Percentiles rank a stretch among this genome's conserved stretches.
Evolutionary conservation across 2,797 vertebrate genomes (phyloP).

Genomic region (Neosalanx taihuensis): DNA sequence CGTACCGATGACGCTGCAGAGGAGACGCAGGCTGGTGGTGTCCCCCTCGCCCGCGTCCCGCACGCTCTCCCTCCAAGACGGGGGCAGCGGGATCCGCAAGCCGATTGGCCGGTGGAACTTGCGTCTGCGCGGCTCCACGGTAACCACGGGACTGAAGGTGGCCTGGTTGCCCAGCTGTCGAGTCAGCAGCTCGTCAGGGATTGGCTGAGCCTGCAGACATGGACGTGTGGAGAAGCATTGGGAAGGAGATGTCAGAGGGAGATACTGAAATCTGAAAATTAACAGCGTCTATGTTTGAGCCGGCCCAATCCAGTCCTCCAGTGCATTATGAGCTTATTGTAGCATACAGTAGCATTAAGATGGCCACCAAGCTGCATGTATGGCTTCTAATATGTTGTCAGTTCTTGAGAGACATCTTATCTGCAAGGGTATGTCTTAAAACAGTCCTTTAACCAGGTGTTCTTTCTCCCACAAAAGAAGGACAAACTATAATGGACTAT

Average conservation of each 20-base stretch:
- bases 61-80: conserved; percentile 91
- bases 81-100: conserved; percentile 89
- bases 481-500: neutral
- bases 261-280: neutral
- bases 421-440: neutral
- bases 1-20: conserved; percentile 96
- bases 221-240: neutral
- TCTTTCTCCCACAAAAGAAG: conserved; percentile 16
- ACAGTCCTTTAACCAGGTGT: neutral
- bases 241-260: conserved; percentile 1
- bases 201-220: conserved; percentile 85
- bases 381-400: too few relatives aligned
- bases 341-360: too few relatives aligned
- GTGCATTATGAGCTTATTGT: too few relatives aligned
- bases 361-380: too few relatives aligned
- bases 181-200: conserved; percentile 93
- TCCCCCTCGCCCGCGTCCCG: conserved; percentile 92
- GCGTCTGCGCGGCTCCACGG: conserved; percentile 91
- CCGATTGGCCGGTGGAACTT: conserved; percentile 98
- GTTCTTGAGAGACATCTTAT: neutral
- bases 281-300: neutral
- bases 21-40: conserved; percentile 94
- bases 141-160: conserved; percentile 97
- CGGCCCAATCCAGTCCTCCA: conserved; percentile 27
- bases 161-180: conserved; percentile 96